Evolutionary conservation across 2,113 vertebrate genomes (phyloP).

Genomic region (Gila orcuttii): DNA sequence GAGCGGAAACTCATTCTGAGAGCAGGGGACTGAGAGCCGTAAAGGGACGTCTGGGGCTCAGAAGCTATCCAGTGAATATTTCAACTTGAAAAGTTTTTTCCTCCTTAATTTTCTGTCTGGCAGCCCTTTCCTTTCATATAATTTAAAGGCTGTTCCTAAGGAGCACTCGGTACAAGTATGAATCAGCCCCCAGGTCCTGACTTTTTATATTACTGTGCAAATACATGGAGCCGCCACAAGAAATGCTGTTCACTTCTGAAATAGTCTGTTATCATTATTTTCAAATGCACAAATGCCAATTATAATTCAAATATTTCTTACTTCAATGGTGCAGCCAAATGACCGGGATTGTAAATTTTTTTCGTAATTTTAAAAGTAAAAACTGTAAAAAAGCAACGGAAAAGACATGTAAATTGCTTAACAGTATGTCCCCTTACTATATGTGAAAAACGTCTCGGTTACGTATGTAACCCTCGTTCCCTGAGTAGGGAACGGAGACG

Average conservation of each 20-base stretch:
- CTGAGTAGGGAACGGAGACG: too few species aligned
- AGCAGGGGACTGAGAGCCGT: slow-evolving; percentile 60
- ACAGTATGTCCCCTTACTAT: too few species aligned
- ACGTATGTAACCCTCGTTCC: too few species aligned
- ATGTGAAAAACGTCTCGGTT: too few species aligned
- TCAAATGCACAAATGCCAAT: background rate
- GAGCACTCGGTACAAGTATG: slow-evolving; percentile 63
- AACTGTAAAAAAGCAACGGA: too few species aligned
- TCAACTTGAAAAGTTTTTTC: slow-evolving; percentile 82
- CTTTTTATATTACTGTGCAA: slow-evolving; percentile 54
- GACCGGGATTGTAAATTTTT: background rate
- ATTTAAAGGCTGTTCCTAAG: slow-evolving; percentile 71
- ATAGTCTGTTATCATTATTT: slow-evolving; percentile 21
- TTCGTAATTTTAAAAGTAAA: too few species aligned
- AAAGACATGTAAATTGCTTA: too few species aligned
- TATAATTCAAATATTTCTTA: background rate
- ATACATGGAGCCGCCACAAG: slow-evolving; percentile 44
- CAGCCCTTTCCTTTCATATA: slow-evolving; percentile 68
- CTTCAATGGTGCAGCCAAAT: background rate
- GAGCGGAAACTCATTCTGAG: slow-evolving; percentile 59
- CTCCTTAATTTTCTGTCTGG: slow-evolving; percentile 75
- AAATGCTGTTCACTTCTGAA: slow-evolving; percentile 16
- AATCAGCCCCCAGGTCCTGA: slow-evolving; percentile 63
- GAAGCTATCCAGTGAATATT: slow-evolving; percentile 73
- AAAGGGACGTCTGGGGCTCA: slow-evolving; percentile 74